A percentile compares a stretch with the other conserved stretches of the same genome.
These are phyloP conservation scores for Eremophila alpestris DNA, from an alignment of 2,797 vertebrate genomes.

Conservation along the genomic window DNA sequence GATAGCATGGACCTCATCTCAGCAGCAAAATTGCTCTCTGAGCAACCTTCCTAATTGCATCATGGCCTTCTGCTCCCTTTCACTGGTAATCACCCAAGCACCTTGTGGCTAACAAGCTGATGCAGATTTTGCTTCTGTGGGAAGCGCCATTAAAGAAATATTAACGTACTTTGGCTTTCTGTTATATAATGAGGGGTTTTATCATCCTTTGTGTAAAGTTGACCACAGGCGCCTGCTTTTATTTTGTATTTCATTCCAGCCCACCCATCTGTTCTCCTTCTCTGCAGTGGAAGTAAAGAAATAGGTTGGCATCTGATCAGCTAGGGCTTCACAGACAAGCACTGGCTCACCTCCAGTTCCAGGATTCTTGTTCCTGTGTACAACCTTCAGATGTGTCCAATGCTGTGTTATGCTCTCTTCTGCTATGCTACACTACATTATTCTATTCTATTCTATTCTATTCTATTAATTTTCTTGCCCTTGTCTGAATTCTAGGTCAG, in stretches of 20 bases:
- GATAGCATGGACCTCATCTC: not conserved
- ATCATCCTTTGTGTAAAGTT: not conserved
- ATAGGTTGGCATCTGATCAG: not conserved
- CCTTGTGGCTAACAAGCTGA: not conserved
- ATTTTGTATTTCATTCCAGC: not conserved
- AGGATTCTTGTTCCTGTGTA: not conserved
- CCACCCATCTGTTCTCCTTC: slow-evolving; percentile 15
- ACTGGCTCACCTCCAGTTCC: not conserved
- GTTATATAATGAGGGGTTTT: not conserved
- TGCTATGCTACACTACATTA: not conserved
- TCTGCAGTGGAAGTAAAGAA: not conserved
- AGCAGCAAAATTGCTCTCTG: not conserved
- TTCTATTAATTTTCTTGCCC: not conserved
- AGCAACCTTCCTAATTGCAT: slow-evolving; percentile 8
- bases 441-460: not conserved
- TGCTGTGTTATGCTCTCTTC: accelerated
- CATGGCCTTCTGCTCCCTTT: not conserved
- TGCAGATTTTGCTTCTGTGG: not conserved
- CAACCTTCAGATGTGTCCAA: not conserved
- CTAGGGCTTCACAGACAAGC: not conserved
- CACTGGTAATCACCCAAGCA: not conserved
- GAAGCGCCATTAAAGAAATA: not conserved
- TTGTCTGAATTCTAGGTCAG: not conserved
- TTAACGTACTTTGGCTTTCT: not conserved
- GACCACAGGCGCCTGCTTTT: not conserved